Conservation (phyloP, 2,888 invertebrate genomes). For the Metallyticus violacea region DNA sequence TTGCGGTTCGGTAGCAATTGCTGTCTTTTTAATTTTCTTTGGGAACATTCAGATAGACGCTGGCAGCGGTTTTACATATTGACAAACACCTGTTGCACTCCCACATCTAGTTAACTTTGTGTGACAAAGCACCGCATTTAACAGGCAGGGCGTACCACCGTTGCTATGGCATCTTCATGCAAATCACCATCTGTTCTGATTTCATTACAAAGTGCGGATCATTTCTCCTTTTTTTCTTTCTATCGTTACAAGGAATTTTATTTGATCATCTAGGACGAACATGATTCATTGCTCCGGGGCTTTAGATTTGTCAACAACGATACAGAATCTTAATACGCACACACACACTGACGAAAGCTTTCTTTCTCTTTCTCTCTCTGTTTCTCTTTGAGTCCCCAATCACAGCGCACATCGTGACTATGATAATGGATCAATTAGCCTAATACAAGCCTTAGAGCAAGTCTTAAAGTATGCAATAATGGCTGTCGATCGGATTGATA, state of each 20-base stretch:
- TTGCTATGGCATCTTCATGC: neutral
- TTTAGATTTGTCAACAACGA: neutral
- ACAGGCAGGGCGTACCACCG: neutral
- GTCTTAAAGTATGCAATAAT: conserved; percentile 28
- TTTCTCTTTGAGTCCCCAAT: neutral
- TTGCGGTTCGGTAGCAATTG: no score
- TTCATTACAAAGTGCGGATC: neutral
- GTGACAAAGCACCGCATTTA: neutral
- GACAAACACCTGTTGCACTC: neutral
- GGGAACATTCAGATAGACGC: neutral
- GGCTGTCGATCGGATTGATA: conserved; percentile 16
- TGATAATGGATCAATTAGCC: conserved; percentile 29
- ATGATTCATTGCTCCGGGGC: neutral
- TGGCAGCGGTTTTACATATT: neutral
- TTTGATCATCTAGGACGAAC: neutral
- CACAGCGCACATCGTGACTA: conserved; percentile 16
- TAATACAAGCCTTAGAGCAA: conserved; percentile 16
- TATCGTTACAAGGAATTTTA: neutral
- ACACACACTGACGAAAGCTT: no score
- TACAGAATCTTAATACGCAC: neutral
- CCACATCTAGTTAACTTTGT: neutral
- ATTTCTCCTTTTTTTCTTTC: neutral
- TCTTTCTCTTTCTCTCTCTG: no score
- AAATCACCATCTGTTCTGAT: conserved; percentile 2
- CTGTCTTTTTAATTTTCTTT: neutral